These are phyloP conservation scores for Asobara japonica DNA, from an alignment of 1,140 invertebrate genomes.

Conservation along the genomic window DNA sequence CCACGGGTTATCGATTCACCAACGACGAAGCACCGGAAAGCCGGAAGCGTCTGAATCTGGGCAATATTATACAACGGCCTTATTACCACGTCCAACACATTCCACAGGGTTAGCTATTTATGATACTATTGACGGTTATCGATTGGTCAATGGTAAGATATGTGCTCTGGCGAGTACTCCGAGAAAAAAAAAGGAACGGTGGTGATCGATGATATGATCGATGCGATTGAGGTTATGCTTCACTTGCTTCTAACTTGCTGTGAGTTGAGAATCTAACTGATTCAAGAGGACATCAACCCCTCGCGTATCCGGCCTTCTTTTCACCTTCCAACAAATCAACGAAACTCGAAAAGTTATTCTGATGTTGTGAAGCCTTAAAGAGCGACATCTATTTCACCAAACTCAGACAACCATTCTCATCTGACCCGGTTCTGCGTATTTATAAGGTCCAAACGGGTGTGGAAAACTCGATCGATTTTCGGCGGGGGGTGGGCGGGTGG, in stretches of 20 bases:
- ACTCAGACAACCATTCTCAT: not conserved
- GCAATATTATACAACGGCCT: conserved; percentile 23
- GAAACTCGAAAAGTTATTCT: too few relatives aligned
- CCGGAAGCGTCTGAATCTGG: conserved; percentile 25
- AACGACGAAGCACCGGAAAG: conserved; percentile 23
- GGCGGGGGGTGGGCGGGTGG: not conserved
- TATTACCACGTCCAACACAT: conserved; percentile 19
- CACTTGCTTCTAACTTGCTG: too few relatives aligned
- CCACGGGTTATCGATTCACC: conserved; percentile 5
- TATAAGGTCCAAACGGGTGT: not conserved
- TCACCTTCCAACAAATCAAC: too few relatives aligned
- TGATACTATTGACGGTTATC: not conserved
- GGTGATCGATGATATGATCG: not conserved
- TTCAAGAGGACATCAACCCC: too few relatives aligned
- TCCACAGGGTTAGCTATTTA: conserved; percentile 6
- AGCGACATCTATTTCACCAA: not conserved
- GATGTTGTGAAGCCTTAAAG: too few relatives aligned
- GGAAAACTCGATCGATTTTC: conserved; percentile 27
- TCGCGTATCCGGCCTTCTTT: too few relatives aligned
- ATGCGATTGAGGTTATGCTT: too few relatives aligned
- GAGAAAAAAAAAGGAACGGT: not conserved
- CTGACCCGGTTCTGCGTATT: conserved; percentile 14
- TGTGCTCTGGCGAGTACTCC: too few relatives aligned
- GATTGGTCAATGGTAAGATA: not conserved
- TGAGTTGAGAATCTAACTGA: too few relatives aligned